Evolutionary conservation across 2,888 invertebrate genomes (phyloP).

Genomic region (Morpho deidamia): DNA sequence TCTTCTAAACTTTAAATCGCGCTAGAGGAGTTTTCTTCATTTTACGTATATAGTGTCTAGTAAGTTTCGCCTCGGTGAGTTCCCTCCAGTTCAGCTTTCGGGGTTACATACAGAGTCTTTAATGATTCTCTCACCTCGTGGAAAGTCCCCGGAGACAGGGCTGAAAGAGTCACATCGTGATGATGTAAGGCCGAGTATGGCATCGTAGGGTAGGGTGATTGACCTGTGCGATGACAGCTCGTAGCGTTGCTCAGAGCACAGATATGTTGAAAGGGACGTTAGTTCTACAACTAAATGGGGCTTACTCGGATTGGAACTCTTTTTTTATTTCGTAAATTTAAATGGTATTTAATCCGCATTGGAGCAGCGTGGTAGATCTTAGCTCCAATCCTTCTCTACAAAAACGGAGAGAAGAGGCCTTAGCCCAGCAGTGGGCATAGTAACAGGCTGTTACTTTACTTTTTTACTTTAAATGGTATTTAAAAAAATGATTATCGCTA

Average conservation of each 20-base stretch:
- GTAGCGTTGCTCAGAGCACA: slow-evolving; percentile 75
- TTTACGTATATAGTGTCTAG: slow-evolving; percentile 22
- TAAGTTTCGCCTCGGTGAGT: slow-evolving; percentile 24
- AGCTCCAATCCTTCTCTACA: too few species aligned
- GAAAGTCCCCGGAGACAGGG: slow-evolving; percentile 77
- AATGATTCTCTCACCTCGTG: slow-evolving; percentile 62
- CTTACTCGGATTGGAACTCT: slow-evolving; percentile 69
- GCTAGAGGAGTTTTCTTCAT: slow-evolving; percentile 36
- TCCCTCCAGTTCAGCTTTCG: slow-evolving; percentile 69
- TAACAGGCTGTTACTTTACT: too few species aligned
- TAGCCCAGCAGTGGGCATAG: too few species aligned
- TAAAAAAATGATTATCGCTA: too few species aligned
- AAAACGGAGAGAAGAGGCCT: too few species aligned
- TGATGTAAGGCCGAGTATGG: slow-evolving; percentile 49
- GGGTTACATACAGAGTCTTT: slow-evolving; percentile 59
- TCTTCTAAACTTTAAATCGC: slow-evolving; percentile 37
- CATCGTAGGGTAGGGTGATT: slow-evolving; percentile 55
- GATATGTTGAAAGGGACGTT: slow-evolving; percentile 54
- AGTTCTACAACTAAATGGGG: slow-evolving; percentile 70
- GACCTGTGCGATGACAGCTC: slow-evolving; percentile 47
- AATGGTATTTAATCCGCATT: too few species aligned
- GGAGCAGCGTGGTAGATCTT: too few species aligned
- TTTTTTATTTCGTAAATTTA: neutral
- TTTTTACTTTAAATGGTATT: too few species aligned
- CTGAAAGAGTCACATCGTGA: slow-evolving; percentile 68